Percentiles rank a stretch among this genome's conserved stretches.
phyloP scores from a whole-genome alignment of 2,888 invertebrate genomes.

The Willowsia nigromaculata region DNA sequence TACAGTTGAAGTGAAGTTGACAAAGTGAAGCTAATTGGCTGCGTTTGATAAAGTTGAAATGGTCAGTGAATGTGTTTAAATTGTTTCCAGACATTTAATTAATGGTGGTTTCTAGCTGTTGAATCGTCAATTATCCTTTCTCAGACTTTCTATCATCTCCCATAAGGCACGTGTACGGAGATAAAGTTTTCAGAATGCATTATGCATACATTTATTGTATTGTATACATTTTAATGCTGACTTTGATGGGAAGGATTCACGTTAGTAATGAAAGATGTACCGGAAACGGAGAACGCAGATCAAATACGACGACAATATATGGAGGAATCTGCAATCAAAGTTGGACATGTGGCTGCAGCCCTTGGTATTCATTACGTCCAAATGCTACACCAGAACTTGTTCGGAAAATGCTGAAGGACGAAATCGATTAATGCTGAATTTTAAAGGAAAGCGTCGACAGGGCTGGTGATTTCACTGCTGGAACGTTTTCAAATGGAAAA shows the following conservation, averaged over 20 bases:
- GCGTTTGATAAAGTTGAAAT: conserved; percentile 83
- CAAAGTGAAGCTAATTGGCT: conserved; percentile 90
- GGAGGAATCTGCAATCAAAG: conserved; percentile 83
- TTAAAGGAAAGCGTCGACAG: conserved; percentile 99
- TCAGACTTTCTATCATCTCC: conserved; percentile 99
- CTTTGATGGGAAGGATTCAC: conserved; percentile 98
- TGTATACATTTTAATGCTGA: conserved; percentile 99
- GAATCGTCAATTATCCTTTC: conserved; percentile 98
- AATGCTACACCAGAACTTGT: conserved; percentile 83
- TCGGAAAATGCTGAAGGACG: conserved; percentile 84
- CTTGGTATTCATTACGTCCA: conserved; percentile 87
- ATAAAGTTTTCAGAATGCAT: conserved; percentile 96
- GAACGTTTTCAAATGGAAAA: conserved; percentile 98
- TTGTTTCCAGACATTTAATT: conserved; percentile 91
- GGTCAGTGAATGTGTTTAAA: conserved; percentile 80
- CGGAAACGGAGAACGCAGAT: conserved; percentile 89
- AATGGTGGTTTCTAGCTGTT: conserved; percentile 95
- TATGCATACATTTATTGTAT: no score
- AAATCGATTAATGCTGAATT: neutral
- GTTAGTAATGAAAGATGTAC: conserved; percentile 95
- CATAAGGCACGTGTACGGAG: conserved; percentile 94
- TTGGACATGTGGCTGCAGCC: conserved; percentile 85
- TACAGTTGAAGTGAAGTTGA: conserved; percentile 90
- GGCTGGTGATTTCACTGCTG: conserved; percentile 97
- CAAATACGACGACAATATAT: conserved; percentile 86